phyloP scores from a whole-genome alignment of 2,888 invertebrate genomes.

The Athrips mouffetella region DNA sequence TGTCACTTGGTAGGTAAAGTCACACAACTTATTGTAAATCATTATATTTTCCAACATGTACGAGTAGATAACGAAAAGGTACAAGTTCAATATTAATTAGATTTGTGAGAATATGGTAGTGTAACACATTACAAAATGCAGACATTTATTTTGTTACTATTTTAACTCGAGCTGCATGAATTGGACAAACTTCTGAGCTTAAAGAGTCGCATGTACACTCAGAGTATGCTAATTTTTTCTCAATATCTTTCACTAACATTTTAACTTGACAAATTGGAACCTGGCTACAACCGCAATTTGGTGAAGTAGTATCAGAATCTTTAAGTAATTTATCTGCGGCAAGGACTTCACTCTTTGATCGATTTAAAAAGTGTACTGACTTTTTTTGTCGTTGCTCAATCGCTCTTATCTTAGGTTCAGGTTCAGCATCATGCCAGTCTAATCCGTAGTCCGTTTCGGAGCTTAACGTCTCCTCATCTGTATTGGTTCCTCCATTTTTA shows the following conservation, averaged over 20 bases:
- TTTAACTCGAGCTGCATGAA: conserved; percentile 39
- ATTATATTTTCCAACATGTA: too few species aligned
- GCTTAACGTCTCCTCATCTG: too few species aligned
- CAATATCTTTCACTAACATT: conserved; percentile 64
- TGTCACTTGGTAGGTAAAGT: too few species aligned
- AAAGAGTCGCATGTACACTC: conserved; percentile 64
- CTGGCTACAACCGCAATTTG: conserved; percentile 53
- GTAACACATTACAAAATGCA: neutral
- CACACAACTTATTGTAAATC: too few species aligned
- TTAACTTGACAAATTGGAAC: conserved; percentile 69
- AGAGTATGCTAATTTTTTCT: conserved; percentile 47
- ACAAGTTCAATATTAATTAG: too few species aligned
- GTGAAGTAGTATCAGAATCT: too few species aligned
- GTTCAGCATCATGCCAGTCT: conserved; percentile 34
- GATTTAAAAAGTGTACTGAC: conserved; percentile 36
- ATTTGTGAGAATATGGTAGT: too few species aligned
- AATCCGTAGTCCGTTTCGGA: neutral
- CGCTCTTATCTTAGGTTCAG: neutral
- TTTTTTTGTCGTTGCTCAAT: conserved; percentile 23
- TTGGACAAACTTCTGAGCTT: conserved; percentile 52
- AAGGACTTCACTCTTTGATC: conserved; percentile 24
- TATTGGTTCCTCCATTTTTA: too few species aligned
- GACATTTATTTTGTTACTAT: neutral
- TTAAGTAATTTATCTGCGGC: conserved; percentile 20
- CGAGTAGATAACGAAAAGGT: too few species aligned